Evolutionary conservation across 2,113 vertebrate species (phyloP).

Genomic region (Actenoides hombroni): DNA sequence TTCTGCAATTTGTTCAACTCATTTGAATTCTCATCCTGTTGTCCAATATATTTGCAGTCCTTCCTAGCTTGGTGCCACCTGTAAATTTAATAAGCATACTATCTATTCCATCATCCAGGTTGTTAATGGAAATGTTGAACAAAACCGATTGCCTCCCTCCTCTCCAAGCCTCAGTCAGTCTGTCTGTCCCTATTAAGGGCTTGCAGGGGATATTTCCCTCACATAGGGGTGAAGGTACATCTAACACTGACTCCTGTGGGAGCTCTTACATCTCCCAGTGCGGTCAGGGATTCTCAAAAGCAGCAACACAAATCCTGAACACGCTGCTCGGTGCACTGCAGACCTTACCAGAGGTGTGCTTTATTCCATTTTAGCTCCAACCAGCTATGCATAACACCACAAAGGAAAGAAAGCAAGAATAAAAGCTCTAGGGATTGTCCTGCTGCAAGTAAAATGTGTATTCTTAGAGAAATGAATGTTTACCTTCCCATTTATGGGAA

Average conservation of each 20-base stretch:
- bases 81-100: not conserved
- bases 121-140: not conserved
- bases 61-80: not conserved
- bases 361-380: not conserved
- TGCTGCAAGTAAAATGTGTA: not conserved
- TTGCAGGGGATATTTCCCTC: not conserved
- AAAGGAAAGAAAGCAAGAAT: not conserved
- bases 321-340: not conserved
- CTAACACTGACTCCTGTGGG: not conserved
- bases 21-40: slow-evolving; percentile 18
- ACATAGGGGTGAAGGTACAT: not conserved
- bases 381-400: not conserved
- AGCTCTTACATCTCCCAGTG: not conserved
- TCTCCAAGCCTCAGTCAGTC: not conserved
- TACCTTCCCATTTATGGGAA: slow-evolving; percentile 21
- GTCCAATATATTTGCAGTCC: not conserved
- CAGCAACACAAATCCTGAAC: not conserved
- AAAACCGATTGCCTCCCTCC: not conserved
- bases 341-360: not conserved
- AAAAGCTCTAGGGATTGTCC: not conserved
- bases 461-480: slow-evolving; percentile 43
- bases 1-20: not conserved
- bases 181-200: not conserved
- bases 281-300: not conserved
- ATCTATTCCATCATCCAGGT: not conserved